A percentile compares a stretch with the other conserved stretches of the same genome.
Evolutionary conservation across 2,113 vertebrate species (phyloP).

Genomic region (Dascyllus trimaculatus): DNA sequence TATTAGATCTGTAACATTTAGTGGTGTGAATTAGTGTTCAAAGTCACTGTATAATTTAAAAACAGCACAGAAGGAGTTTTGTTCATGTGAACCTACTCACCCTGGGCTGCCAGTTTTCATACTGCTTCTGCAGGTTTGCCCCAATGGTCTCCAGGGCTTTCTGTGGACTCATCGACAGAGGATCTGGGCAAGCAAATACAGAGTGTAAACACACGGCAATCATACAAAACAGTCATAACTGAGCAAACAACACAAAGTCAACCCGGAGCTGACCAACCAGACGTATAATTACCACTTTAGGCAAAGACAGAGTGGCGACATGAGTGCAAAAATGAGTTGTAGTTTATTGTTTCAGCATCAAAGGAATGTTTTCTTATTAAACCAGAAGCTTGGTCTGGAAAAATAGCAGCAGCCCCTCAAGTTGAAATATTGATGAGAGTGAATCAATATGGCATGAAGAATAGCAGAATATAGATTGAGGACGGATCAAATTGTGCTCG

Average conservation of each 20-base stretch:
- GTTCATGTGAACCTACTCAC: conserved; percentile 83
- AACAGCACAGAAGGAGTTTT: neutral
- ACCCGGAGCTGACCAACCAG: neutral
- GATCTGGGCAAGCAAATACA: conserved; percentile 86
- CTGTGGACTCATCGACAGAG: conserved; percentile 98
- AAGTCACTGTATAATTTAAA: too few species aligned
- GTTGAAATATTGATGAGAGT: conserved; percentile 62
- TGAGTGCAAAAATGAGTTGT: too few species aligned
- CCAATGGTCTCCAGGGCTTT: conserved; percentile 98
- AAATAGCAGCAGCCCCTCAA: conserved; percentile 29
- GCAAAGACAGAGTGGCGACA: neutral
- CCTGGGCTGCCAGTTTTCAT: conserved; percentile 98
- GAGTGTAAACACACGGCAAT: neutral
- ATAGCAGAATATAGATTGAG: conserved; percentile 58
- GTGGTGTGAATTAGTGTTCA: neutral
- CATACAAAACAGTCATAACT: neutral
- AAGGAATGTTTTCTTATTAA: conserved; percentile 4
- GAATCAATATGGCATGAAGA: conserved; percentile 62
- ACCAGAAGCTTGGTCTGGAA: conserved; percentile 35
- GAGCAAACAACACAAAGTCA: neutral
- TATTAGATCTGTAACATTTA: accelerated
- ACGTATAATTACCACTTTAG: neutral
- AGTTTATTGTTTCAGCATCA: conserved; percentile 13
- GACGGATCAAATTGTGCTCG: conserved; percentile 60
- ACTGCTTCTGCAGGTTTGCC: conserved; percentile 98